Evolutionary conservation across 2,797 vertebrate species (phyloP).

Genomic region (Sparus aurata): DNA sequence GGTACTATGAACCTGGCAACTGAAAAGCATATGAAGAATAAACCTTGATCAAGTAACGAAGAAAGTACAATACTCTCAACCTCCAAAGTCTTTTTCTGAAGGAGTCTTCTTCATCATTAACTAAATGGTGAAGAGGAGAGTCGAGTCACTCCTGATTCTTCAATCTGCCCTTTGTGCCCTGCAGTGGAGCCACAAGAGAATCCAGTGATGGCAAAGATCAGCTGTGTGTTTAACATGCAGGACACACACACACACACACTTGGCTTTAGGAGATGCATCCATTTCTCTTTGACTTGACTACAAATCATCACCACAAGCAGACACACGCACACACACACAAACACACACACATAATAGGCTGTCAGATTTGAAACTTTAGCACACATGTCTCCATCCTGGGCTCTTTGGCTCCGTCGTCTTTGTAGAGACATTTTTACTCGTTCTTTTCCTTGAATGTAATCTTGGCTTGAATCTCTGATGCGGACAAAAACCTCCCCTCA

Average conservation of each 20-base stretch:
- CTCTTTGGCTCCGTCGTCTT: conserved; percentile 3
- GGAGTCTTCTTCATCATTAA: conserved; percentile 62
- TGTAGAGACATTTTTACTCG: conserved; percentile 3
- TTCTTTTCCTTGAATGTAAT: conserved; percentile 15
- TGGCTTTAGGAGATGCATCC: conserved; percentile 61
- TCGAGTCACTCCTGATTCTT: conserved; percentile 63
- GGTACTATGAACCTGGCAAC: background rate
- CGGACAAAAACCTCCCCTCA: conserved; percentile 48
- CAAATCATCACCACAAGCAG: conserved; percentile 64
- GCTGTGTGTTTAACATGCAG: conserved; percentile 86
- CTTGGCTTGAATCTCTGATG: conserved; percentile 35
- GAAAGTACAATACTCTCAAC: conserved; percentile 8
- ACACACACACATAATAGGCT: background rate
- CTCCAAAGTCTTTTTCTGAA: background rate
- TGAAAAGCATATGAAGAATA: background rate
- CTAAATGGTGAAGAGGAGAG: conserved; percentile 56
- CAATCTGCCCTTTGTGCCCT: conserved; percentile 85
- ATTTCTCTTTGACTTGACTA: conserved; percentile 68
- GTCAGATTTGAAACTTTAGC: conserved; percentile 14
- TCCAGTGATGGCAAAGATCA: conserved; percentile 83
- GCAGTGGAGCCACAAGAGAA: conserved; percentile 73
- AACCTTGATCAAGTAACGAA: background rate
- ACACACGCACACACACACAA: background rate
- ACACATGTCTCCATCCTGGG: background rate
- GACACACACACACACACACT: conserved; percentile 74